Conservation (phyloP, 2,797 vertebrate genomes). For the Neosalanx taihuensis region DNA sequence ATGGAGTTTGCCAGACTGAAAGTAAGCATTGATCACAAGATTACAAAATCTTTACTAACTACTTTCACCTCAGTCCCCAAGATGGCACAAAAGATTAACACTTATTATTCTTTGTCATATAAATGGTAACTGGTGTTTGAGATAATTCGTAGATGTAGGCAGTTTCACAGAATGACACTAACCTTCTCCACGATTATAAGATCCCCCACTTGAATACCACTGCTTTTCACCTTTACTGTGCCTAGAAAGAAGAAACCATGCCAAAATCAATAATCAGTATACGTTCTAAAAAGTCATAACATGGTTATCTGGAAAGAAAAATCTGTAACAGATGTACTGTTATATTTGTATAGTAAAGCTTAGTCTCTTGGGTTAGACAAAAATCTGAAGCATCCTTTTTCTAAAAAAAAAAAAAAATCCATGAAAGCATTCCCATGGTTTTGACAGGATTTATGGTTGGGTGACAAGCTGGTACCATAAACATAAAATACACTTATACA, state of each 20-base stretch:
- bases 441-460: conserved; percentile 17
- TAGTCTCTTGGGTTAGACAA: neutral
- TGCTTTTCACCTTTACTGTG: conserved; percentile 96
- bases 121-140: conserved; percentile 38
- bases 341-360: neutral
- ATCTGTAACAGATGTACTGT: neutral
- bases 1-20: conserved; percentile 51
- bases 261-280: conserved; percentile 5
- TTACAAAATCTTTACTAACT: conserved; percentile 73
- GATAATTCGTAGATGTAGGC: conserved; percentile 39
- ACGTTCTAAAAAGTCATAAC: neutral
- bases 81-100: conserved; percentile 52
- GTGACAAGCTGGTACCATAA: conserved; percentile 29
- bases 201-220: conserved; percentile 96
- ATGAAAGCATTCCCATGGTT: conserved; percentile 20
- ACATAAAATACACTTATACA: conserved; percentile 12
- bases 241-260: conserved; percentile 70
- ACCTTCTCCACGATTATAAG: conserved; percentile 99
- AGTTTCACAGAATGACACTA: conserved; percentile 50
- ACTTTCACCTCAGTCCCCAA: conserved; percentile 57
- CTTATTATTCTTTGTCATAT: conserved; percentile 46
- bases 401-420: too few relatives aligned
- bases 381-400: neutral
- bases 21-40: conserved; percentile 68
- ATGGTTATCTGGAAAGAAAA: neutral